Base-by-base conservation (phyloP, 2,888 invertebrate species). In the Plebejus argus region DNA sequence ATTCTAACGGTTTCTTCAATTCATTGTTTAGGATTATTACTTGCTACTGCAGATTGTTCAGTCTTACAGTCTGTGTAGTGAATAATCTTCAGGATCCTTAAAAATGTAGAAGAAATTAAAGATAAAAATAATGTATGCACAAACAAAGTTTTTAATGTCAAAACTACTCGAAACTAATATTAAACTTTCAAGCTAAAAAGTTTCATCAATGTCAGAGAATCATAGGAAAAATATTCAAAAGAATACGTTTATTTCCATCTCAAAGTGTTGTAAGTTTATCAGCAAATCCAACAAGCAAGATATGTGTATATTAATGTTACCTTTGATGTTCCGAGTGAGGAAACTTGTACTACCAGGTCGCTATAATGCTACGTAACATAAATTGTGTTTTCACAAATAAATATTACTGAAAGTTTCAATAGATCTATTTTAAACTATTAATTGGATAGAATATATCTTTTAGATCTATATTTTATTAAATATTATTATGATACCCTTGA, bases 251-350 rank as follows among this genome's bases (percentile, higher is more conserved):
- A 53, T 53, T 74, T 74, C 53, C 5, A 18, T 12, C 49, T 28
- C n/a, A 20, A 53, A 49, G 28, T 74, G 74, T 74, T 74, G 39
- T 74, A 53, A 74, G 74, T 74, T 74, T 74, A 74, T 74, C 74
- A 74, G 74, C 53, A 28, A 53, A 53, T 18, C 74, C 74, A n/a
- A n/a, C n/a, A n/a, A n/a, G n/a, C n/a, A n/a, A n/a, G n/a, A n/a
- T n/a, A n/a, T 74, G 74, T 74, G 8, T 74, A 74, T 28, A 74
- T 74, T 49, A 49, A 74, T 74, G 53, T 74, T 74, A 74, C 49
- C 74, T 74, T 74, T 74, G 74, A 74, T 74, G 74, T 74, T 53
- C 45, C 12, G 74, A 74, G 74, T 74, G 74, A 74, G 49, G 53
- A 74, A 74, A 74, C 74, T 28, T 74, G 74, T 74, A 74, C n/a